These are phyloP conservation scores for Dasyurus viverrinus DNA, from an alignment of 2,113 vertebrate species.

Conservation along the genomic window DNA sequence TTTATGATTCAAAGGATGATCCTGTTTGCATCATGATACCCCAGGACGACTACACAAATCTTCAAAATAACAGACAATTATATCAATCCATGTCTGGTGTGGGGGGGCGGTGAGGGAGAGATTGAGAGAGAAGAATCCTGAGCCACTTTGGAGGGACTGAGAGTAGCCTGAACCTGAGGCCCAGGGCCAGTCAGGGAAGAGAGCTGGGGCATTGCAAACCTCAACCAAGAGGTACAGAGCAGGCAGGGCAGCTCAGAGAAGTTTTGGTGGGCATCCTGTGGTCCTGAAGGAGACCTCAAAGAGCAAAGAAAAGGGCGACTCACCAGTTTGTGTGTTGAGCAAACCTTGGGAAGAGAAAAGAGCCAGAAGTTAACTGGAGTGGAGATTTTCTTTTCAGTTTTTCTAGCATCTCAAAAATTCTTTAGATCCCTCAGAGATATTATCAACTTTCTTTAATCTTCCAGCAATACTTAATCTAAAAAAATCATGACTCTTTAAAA, in stretches of 20 bases:
- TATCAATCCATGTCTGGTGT: neutral
- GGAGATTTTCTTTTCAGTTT: neutral
- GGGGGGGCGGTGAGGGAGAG: neutral
- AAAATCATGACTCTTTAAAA: neutral
- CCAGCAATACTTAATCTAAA: too few species aligned
- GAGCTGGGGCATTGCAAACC: neutral
- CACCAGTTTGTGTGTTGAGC: neutral
- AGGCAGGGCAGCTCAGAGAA: too few species aligned
- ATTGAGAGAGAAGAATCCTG: neutral
- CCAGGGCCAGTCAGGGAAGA: neutral
- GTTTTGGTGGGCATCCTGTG: neutral
- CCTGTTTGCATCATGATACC: neutral
- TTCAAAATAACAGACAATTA: neutral
- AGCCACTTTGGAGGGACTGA: neutral
- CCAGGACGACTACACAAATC: neutral
- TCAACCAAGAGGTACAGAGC: neutral
- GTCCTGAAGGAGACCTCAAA: neutral
- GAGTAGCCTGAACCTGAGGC: neutral
- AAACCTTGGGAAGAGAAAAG: constrained; percentile 18
- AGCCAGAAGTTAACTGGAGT: constrained; percentile 13
- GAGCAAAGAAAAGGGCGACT: neutral
- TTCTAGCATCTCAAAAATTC: neutral
- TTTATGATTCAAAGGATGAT: neutral
- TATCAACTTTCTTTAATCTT: too few species aligned
- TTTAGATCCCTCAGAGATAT: neutral